phyloP scores from a whole-genome alignment of 2,888 invertebrate genomes.

The Athrips mouffetella region DNA sequence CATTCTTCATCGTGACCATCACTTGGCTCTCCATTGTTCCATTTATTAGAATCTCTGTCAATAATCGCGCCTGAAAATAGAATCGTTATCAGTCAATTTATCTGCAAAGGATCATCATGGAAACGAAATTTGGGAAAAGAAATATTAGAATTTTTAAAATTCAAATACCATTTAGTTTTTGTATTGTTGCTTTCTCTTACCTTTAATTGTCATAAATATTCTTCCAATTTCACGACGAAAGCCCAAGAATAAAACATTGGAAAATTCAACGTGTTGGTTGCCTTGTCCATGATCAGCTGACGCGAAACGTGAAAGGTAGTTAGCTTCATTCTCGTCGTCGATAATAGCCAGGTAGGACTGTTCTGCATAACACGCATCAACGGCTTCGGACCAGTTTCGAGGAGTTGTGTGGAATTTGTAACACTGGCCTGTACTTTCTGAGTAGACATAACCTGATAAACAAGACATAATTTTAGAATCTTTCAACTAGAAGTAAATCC shows the following conservation, averaged over 20 bases:
- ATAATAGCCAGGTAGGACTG: slow-evolving; percentile 26
- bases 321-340: slow-evolving; percentile 24
- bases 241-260: slow-evolving; percentile 25
- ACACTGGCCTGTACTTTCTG: slow-evolving; percentile 19
- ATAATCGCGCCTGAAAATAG: too few species aligned
- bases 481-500: too few species aligned
- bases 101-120: too few species aligned
- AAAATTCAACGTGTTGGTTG: slow-evolving; percentile 15
- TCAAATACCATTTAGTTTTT: too few species aligned
- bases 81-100: too few species aligned
- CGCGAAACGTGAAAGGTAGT: slow-evolving; percentile 18
- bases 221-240: slow-evolving; percentile 31
- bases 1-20: too few species aligned
- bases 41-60: too few species aligned
- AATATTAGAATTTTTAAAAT: too few species aligned
- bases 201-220: slow-evolving; percentile 45
- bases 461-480: too few species aligned
- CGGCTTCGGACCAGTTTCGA: slow-evolving; percentile 28
- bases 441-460: slow-evolving; percentile 21
- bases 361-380: slow-evolving; percentile 25
- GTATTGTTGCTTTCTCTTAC: too few species aligned
- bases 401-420: slow-evolving; percentile 29
- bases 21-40: too few species aligned
- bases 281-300: slow-evolving; percentile 34
- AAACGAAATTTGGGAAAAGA: too few species aligned